A percentile compares a stretch with the other conserved stretches of the same genome.
Conservation (phyloP, 1,140 invertebrate genomes). For the Lepidurus couesii region DNA sequence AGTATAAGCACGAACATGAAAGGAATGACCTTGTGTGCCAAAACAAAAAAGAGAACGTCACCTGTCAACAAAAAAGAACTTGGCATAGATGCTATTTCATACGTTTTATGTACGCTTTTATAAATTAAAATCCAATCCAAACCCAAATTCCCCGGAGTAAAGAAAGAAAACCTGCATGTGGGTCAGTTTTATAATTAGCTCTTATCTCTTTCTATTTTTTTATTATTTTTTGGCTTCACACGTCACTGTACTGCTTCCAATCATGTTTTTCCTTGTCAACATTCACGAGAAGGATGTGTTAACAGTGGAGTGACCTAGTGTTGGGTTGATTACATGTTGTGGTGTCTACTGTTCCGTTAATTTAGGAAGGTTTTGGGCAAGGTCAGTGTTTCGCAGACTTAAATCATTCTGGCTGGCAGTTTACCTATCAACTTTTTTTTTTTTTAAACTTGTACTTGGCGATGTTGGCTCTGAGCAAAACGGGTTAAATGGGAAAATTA, state of each 20-base stretch:
- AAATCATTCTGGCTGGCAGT: background rate
- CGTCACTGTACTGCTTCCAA: background rate
- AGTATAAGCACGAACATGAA: conserved; percentile 8
- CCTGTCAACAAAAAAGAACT: conserved; percentile 6
- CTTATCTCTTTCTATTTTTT: background rate
- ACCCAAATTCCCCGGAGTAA: background rate
- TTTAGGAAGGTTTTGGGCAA: too few species aligned
- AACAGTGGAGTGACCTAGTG: too few species aligned
- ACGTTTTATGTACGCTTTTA: background rate
- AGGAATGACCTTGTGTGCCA: background rate
- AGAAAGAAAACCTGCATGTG: background rate
- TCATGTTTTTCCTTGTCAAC: background rate
- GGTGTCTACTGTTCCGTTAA: too few species aligned
- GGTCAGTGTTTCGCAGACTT: too few species aligned
- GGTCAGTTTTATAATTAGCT: background rate
- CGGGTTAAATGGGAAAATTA: background rate
- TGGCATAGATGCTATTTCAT: background rate
- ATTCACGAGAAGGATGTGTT: too few species aligned
- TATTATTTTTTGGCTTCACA: background rate
- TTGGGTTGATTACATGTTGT: too few species aligned
- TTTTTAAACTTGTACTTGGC: background rate
- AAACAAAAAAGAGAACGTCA: background rate
- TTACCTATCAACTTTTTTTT: background rate
- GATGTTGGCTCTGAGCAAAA: background rate
- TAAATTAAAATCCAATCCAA: background rate